phyloP scores from a whole-genome alignment of 2,113 vertebrate genomes.

The Ameiurus melas region DNA sequence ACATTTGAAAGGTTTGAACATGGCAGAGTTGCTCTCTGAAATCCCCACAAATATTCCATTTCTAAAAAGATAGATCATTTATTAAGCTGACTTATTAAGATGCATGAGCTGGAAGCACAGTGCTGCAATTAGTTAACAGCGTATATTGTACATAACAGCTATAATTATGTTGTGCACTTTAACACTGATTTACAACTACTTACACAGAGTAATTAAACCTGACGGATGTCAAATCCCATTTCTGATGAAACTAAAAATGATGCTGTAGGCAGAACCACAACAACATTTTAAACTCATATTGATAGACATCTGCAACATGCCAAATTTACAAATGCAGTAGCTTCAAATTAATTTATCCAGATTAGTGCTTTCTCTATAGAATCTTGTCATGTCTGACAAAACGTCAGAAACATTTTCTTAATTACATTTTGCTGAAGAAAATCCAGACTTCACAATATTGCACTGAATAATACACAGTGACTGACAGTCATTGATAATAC shows the following conservation, averaged over 20 bases:
- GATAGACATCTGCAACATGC: neutral
- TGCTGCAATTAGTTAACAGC: constrained; percentile 27
- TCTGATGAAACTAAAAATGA: constrained; percentile 14
- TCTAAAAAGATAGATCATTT: neutral
- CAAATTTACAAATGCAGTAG: neutral
- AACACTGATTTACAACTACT: constrained; percentile 34
- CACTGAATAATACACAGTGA: neutral
- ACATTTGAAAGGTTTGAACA: neutral
- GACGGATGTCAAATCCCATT: constrained; percentile 20
- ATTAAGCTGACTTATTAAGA: constrained; percentile 18
- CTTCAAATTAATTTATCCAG: neutral
- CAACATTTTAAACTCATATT: neutral
- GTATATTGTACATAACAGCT: constrained; percentile 36
- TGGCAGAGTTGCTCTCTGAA: neutral
- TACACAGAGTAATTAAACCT: constrained; percentile 33
- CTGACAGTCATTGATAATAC: neutral
- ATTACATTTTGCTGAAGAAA: neutral
- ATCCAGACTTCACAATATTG: neutral
- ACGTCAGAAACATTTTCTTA: neutral
- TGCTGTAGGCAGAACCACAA: neutral
- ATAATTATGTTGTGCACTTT: constrained; percentile 38
- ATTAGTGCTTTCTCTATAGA: neutral
- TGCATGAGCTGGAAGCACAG: constrained; percentile 3
- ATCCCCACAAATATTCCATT: neutral
- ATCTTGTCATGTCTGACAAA: neutral